Evolutionary conservation across 2,113 vertebrate genomes (phyloP).

Genomic region (Salvelinus namaycush): DNA sequence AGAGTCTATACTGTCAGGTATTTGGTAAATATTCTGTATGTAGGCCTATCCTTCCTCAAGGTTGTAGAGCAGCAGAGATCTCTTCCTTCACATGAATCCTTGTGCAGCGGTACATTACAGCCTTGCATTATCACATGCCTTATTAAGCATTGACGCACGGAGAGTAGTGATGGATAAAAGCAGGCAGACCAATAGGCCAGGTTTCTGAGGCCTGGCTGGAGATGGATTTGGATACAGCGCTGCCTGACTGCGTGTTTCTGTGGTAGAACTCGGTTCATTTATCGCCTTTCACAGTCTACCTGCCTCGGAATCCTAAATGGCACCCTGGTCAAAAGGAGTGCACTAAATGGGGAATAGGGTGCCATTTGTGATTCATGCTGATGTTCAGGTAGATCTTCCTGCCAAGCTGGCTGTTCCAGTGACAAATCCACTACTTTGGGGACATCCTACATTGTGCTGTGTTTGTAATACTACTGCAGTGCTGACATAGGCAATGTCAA

Average conservation of each 20-base stretch:
- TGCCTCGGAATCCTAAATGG: neutral
- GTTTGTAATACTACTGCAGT: neutral
- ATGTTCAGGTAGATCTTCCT: no score
- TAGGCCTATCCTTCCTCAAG: no score
- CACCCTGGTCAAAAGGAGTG: no score
- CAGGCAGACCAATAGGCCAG: neutral
- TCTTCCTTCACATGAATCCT: no score
- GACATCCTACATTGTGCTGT: neutral
- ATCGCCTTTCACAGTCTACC: conserved; percentile 33
- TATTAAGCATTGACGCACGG: conserved; percentile 20
- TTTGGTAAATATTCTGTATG: no score
- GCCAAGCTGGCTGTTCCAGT: no score
- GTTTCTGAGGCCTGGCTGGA: no score
- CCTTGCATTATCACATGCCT: conserved; percentile 7
- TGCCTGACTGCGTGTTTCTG: conserved; percentile 18
- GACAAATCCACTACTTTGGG: neutral
- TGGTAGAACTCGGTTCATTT: conserved; percentile 27
- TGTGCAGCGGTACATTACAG: neutral
- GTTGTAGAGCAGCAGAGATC: no score
- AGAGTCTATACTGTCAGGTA: no score
- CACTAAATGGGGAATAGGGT: no score
- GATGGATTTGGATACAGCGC: no score
- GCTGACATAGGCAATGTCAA: neutral
- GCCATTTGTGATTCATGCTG: no score
- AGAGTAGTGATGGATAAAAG: conserved; percentile 30